Percentiles rank a stretch among this genome's conserved stretches.
These are phyloP conservation scores for Amphiprion clarkii DNA, from an alignment of 2,797 vertebrate species.

Conservation along the genomic window DNA sequence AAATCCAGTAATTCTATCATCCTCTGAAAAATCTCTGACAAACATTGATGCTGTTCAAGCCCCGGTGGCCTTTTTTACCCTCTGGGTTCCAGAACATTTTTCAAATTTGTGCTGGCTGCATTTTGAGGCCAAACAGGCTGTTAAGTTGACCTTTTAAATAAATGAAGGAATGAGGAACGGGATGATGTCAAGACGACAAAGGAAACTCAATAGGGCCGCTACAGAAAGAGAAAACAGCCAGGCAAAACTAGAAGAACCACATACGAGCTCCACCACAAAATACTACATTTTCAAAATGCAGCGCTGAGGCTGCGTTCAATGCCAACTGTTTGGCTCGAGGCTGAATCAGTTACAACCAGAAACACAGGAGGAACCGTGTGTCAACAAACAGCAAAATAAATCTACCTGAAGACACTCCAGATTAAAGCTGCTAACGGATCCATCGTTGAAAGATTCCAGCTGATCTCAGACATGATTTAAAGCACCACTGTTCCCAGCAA, in stretches of 20 bases:
- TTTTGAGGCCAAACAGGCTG: background rate
- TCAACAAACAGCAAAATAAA: conserved; percentile 38
- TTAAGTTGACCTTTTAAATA: background rate
- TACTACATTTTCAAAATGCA: background rate
- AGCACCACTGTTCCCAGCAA: background rate
- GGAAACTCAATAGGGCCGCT: no score
- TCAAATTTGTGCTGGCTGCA: background rate
- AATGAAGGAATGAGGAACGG: background rate
- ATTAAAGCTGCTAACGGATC: background rate
- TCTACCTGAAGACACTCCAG: background rate
- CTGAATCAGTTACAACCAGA: conserved; percentile 13
- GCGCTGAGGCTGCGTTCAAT: background rate
- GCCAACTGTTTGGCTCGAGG: conserved; percentile 8
- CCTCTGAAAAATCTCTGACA: background rate
- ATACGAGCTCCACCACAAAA: no score
- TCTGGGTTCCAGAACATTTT: background rate
- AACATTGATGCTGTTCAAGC: background rate
- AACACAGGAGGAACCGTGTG: conserved; percentile 39
- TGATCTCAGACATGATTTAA: conserved; percentile 3
- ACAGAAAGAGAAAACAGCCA: no score
- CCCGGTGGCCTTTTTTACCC: background rate
- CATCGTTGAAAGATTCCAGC: background rate
- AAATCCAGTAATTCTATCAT: background rate
- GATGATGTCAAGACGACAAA: background rate
- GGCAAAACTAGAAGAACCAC: background rate